These are phyloP conservation scores for Portunus trituberculatus DNA, from an alignment of 1,140 invertebrate species.

Conservation along the genomic window DNA sequence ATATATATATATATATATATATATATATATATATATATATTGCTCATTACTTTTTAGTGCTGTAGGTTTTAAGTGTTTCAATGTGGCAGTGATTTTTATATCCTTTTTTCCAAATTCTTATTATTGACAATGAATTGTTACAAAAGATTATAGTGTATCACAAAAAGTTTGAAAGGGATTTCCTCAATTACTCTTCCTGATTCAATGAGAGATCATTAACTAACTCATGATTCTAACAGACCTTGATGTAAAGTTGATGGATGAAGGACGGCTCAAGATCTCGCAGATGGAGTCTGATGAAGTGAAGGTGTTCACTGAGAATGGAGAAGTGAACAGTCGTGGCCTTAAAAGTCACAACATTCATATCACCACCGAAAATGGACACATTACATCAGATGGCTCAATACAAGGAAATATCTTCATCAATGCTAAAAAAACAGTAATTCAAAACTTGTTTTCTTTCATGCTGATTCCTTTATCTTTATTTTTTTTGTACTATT, in stretches of 20 bases:
- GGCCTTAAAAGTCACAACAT: conserved; percentile 65
- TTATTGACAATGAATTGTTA: too few relatives aligned
- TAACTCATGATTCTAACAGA: conserved; percentile 27
- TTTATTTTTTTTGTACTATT: background rate
- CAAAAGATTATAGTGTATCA: too few relatives aligned
- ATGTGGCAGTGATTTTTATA: too few relatives aligned
- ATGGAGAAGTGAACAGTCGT: conserved; percentile 41
- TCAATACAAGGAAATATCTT: conserved; percentile 57
- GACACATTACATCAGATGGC: conserved; percentile 53
- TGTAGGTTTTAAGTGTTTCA: too few relatives aligned
- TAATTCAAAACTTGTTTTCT: background rate
- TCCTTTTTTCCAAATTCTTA: too few relatives aligned
- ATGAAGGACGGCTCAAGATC: conserved; percentile 35
- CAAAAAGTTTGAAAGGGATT: background rate
- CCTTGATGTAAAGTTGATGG: conserved; percentile 48
- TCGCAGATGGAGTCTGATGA: conserved; percentile 57
- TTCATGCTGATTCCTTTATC: background rate
- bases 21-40: too few relatives aligned
- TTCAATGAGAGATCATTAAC: background rate
- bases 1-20: too few relatives aligned
- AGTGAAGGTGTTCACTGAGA: conserved; percentile 51
- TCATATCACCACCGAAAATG: conserved; percentile 48
- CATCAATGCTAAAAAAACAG: conserved; percentile 57
- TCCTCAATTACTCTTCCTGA: background rate
- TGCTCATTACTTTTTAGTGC: too few relatives aligned